Evolutionary conservation across 2,797 vertebrate species (phyloP).

Genomic region (Morus bassanus): DNA sequence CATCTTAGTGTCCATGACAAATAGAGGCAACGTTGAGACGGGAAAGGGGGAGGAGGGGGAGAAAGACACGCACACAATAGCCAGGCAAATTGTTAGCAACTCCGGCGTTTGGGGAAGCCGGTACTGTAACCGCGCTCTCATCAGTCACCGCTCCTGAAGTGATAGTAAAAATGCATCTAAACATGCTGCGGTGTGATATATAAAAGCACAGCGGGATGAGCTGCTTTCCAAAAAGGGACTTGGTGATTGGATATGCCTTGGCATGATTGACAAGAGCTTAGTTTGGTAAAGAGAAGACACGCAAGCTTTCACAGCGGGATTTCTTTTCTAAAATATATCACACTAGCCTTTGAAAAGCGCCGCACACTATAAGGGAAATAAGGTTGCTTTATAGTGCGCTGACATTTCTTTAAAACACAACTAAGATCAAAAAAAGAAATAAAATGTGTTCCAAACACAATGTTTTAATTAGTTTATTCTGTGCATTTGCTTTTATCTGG

Average conservation of each 20-base stretch:
- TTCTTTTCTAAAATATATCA: slow-evolving; percentile 95
- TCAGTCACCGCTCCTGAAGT: slow-evolving; percentile 93
- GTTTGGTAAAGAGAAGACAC: slow-evolving; percentile 97
- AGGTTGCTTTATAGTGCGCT: slow-evolving; percentile 77
- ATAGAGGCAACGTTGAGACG: slow-evolving; percentile 5
- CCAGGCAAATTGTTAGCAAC: slow-evolving; percentile 35
- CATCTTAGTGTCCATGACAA: slow-evolving; percentile 33
- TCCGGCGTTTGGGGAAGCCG: slow-evolving; percentile 76
- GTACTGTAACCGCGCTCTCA: slow-evolving; percentile 87
- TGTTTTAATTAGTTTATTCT: slow-evolving; percentile 82
- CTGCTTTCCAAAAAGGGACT: slow-evolving; percentile 91
- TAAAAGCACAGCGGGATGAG: slow-evolving; percentile 99
- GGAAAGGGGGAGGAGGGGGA: slow-evolving; percentile 7
- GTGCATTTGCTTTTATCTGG: slow-evolving; percentile 75
- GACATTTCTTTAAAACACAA: slow-evolving; percentile 80
- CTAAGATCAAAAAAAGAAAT: slow-evolving; percentile 79
- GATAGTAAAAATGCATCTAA: slow-evolving; percentile 95
- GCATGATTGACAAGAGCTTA: slow-evolving; percentile 96
- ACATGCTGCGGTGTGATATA: slow-evolving; percentile 93
- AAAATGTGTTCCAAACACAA: slow-evolving; percentile 80
- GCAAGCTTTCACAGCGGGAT: slow-evolving; percentile 95
- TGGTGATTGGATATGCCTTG: slow-evolving; percentile 91
- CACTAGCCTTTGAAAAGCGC: slow-evolving; percentile 96
- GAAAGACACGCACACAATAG: slow-evolving; percentile 45
- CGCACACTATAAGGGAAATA: slow-evolving; percentile 83